A percentile compares a stretch with the other conserved stretches of the same genome.
phyloP scores from a whole-genome alignment of 2,113 vertebrate species.

The Semnornis frantzii region DNA sequence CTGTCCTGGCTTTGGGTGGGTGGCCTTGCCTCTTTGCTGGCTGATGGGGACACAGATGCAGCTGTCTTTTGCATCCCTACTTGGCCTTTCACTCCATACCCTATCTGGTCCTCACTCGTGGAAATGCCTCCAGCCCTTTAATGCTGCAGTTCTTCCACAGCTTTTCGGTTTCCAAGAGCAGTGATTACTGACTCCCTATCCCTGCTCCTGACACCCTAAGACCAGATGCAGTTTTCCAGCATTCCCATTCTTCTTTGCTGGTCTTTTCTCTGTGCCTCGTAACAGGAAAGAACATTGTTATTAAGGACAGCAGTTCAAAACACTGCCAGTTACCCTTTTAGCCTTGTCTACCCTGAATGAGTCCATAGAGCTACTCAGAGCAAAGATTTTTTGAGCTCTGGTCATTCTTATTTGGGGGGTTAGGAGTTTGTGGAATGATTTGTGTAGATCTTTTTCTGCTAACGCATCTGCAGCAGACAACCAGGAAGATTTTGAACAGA shows the following conservation, averaged over 20 bases:
- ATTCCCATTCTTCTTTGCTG: not conserved
- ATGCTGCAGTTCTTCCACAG: fast-evolving
- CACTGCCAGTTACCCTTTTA: not conserved
- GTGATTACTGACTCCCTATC: too few species aligned
- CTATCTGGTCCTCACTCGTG: not conserved
- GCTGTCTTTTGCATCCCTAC: not conserved
- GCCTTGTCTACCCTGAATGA: not conserved
- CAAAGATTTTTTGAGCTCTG: not conserved
- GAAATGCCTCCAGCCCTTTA: not conserved
- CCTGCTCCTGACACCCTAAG: not conserved
- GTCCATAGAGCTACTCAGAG: not conserved
- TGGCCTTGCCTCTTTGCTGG: not conserved
- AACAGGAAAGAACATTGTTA: not conserved
- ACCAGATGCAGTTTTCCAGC: not conserved
- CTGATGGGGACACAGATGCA: not conserved
- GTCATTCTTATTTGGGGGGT: not conserved
- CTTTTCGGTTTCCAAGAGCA: not conserved
- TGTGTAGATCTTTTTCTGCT: not conserved
- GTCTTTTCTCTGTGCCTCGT: not conserved
- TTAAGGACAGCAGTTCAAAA: not conserved
- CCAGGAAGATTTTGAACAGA: not conserved
- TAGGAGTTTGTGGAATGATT: not conserved
- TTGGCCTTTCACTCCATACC: not conserved
- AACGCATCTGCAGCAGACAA: fast-evolving
- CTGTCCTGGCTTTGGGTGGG: not conserved